These are phyloP conservation scores for Drosophila silvestris DNA, from an alignment of 2,888 invertebrate species.

Conservation along the genomic window DNA sequence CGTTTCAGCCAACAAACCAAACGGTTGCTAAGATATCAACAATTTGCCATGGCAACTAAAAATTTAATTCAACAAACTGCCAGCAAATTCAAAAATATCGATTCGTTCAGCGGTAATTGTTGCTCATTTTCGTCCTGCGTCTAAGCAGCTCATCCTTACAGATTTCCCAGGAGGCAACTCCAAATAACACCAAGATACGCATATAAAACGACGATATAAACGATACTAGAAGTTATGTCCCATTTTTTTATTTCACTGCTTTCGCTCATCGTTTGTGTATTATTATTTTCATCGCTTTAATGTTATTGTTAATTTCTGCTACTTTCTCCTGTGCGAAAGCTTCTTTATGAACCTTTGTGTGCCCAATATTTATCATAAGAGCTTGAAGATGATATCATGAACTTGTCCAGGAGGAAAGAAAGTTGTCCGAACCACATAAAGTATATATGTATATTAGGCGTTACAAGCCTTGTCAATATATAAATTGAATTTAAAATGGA, in stretches of 20 bases:
- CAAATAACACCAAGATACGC: conserved; percentile 17
- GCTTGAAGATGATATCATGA: neutral
- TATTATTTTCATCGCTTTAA: conserved; percentile 56
- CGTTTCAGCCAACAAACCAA: conserved; percentile 26
- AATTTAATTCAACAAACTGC: neutral
- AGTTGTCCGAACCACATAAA: neutral
- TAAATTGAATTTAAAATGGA: neutral
- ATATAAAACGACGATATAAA: conserved; percentile 37
- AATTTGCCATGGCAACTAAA: conserved; percentile 26
- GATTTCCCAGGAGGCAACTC: conserved; percentile 64
- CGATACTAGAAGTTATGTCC: conserved; percentile 32
- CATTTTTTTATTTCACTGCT: conserved; percentile 14
- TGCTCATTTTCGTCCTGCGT: conserved; percentile 4
- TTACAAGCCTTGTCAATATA: accelerated
- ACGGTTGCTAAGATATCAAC: conserved; percentile 28
- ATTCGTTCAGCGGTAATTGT: conserved; percentile 1
- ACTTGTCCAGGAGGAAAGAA: neutral
- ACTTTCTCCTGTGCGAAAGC: conserved; percentile 25
- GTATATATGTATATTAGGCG: neutral
- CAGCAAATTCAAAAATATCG: neutral
- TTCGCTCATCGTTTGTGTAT: conserved; percentile 17
- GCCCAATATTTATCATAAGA: neutral
- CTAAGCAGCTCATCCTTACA: conserved; percentile 15
- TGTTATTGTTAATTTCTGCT: conserved; percentile 45
- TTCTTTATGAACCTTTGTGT: conserved; percentile 38